Percentiles rank a stretch among this genome's conserved stretches.
phyloP scores from a whole-genome alignment of 2,113 vertebrate genomes.

The Sterna hirundo region DNA sequence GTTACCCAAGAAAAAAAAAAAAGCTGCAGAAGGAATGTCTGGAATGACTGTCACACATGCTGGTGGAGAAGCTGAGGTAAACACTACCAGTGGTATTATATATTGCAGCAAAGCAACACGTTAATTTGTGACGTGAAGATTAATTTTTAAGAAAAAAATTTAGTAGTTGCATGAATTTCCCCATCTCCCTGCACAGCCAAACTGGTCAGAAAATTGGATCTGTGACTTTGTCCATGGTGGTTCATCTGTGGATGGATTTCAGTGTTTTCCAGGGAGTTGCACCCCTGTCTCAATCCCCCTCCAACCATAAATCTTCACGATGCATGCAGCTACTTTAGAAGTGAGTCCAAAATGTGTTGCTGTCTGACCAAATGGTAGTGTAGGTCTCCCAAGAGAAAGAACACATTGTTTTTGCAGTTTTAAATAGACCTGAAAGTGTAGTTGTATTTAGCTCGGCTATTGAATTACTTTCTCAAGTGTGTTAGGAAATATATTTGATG shows the following conservation, averaged over 20 bases:
- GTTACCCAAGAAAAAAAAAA: slow-evolving; percentile 26
- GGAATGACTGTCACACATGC: slow-evolving; percentile 34
- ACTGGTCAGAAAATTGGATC: background rate
- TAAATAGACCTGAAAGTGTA: slow-evolving; percentile 1
- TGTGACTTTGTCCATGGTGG: background rate
- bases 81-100: background rate
- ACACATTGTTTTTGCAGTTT: slow-evolving; percentile 28
- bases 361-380: slow-evolving; percentile 45
- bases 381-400: slow-evolving; percentile 10
- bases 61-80: background rate
- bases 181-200: background rate
- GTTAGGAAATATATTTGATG: slow-evolving; percentile 11
- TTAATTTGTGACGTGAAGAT: background rate
- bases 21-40: slow-evolving; percentile 13
- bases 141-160: background rate
- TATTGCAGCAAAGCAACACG: background rate
- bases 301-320: slow-evolving; percentile 14
- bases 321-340: background rate
- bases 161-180: background rate
- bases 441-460: background rate
- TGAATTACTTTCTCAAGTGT: slow-evolving; percentile 18
- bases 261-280: slow-evolving; percentile 16
- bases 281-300: background rate
- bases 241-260: background rate
- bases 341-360: slow-evolving; percentile 5